Conservation (phyloP, 2,888 invertebrate genomes). For the Steromphala cineraria region DNA sequence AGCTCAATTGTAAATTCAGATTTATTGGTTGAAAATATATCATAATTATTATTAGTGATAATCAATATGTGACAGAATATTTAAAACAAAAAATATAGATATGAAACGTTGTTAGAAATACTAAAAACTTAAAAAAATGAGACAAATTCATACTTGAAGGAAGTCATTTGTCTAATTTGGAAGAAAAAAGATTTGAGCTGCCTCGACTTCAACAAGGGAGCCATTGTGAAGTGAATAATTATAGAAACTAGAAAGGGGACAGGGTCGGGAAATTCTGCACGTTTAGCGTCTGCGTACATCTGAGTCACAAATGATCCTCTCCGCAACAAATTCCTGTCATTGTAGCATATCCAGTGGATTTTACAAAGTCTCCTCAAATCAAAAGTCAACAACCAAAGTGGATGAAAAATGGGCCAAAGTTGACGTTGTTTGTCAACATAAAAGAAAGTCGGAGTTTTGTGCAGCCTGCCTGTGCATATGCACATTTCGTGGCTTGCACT, state of each 20-base stretch:
- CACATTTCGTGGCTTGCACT: background rate
- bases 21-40: no score
- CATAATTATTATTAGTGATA: no score
- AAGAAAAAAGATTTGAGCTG: background rate
- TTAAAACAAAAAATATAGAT: no score
- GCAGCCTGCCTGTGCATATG: background rate
- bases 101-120: no score
- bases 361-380: background rate
- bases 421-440: background rate
- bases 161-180: background rate
- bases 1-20: no score
- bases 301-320: background rate
- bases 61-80: no score
- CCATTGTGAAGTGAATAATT: background rate
- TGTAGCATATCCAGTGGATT: background rate
- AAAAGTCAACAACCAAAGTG: constrained; percentile 5
- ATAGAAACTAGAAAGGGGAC: background rate
- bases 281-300: background rate
- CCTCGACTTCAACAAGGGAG: background rate
- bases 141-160: no score
- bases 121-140: no score
- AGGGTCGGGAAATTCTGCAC: background rate
- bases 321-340: background rate
- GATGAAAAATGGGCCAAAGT: background rate
- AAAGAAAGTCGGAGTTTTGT: background rate